phyloP scores from a whole-genome alignment of 1,140 invertebrate genomes.

The Apolygus lucorum region DNA sequence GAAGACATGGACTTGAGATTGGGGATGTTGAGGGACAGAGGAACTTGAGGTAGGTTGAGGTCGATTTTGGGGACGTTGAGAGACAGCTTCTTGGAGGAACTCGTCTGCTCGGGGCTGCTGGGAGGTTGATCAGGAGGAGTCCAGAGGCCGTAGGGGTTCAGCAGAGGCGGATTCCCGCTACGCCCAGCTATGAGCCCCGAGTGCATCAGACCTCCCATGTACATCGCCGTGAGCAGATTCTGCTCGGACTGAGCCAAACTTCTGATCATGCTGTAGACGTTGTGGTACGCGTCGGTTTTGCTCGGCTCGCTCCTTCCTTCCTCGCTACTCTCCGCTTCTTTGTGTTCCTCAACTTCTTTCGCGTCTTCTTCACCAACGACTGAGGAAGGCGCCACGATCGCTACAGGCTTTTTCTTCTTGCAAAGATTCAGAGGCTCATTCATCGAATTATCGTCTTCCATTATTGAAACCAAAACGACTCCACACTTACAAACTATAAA shows the following conservation, averaged over 20 bases:
- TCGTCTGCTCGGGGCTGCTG: neutral
- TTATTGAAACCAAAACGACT: constrained; percentile 12
- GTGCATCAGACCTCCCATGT: constrained; percentile 46
- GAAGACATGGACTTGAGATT: neutral
- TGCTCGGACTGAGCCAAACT: constrained; percentile 43
- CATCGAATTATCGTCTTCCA: constrained; percentile 28
- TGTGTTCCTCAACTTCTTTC: constrained; percentile 32
- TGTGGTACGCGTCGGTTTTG: constrained; percentile 7
- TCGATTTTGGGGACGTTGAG: constrained; percentile 22
- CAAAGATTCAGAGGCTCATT: constrained; percentile 40
- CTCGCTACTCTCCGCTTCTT: constrained; percentile 12
- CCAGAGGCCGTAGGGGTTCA: neutral
- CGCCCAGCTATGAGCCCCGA: constrained; percentile 11
- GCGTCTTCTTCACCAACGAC: constrained; percentile 33
- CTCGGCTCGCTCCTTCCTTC: neutral
- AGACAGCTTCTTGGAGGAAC: neutral
- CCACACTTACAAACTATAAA: constrained; percentile 1
- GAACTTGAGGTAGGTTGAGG: constrained; percentile 20
- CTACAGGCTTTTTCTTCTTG: constrained; percentile 43
- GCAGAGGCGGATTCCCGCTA: constrained; percentile 6
- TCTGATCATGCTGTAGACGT: constrained; percentile 28
- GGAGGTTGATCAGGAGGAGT: neutral
- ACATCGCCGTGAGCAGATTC: constrained; percentile 50
- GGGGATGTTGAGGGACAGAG: constrained; percentile 4
- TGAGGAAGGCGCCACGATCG: constrained; percentile 41